These are phyloP conservation scores for Eudorcas thomsonii DNA, from an alignment of 2,113 vertebrate genomes.

Conservation along the genomic window DNA sequence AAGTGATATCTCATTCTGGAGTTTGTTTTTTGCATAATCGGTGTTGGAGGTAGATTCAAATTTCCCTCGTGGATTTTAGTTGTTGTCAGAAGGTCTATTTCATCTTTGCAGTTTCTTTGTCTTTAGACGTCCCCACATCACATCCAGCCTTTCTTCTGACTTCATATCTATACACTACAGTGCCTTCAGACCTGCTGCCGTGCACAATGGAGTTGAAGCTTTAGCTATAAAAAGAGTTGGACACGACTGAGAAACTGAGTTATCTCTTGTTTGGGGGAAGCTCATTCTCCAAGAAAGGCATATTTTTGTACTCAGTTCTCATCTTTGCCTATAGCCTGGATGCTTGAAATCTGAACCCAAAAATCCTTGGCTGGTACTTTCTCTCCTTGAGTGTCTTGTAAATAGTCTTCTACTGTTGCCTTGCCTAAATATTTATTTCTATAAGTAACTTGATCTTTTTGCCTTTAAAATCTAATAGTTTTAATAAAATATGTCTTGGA, in stretches of 20 bases:
- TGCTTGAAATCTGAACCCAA: background rate
- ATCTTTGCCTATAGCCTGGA: background rate
- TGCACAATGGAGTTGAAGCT: background rate
- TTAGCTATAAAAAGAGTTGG: background rate
- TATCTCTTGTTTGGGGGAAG: background rate
- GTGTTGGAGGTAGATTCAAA: background rate
- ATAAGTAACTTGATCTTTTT: background rate
- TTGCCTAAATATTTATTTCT: background rate
- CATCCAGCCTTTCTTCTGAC: background rate
- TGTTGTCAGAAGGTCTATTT: background rate
- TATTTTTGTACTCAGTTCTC: background rate
- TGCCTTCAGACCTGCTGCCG: background rate
- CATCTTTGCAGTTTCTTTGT: background rate
- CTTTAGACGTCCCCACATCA: background rate
- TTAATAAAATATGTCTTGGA: background rate
- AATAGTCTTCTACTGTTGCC: background rate
- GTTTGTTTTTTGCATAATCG: background rate
- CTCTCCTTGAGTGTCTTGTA: background rate
- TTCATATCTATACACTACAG: background rate
- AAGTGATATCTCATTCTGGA: background rate
- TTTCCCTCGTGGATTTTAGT: background rate
- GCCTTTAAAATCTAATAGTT: background rate
- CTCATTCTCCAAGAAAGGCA: background rate
- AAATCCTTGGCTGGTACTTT: background rate
- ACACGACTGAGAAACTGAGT: background rate